phyloP scores from a whole-genome alignment of 2,888 invertebrate genomes.

The Zelleria hepariella region DNA sequence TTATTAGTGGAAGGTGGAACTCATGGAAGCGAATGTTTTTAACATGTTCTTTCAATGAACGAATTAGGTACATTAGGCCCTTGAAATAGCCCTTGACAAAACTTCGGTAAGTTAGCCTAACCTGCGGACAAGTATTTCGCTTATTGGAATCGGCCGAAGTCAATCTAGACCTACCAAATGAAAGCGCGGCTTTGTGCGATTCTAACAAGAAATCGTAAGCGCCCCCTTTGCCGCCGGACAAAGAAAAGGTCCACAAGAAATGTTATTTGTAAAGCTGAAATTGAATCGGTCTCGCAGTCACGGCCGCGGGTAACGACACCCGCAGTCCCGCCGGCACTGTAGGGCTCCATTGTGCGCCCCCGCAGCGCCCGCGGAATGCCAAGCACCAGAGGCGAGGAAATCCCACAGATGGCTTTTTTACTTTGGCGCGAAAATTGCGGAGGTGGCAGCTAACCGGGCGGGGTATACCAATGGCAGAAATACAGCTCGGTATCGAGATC shows the following conservation, averaged over 20 bases:
- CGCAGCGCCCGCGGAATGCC: neutral
- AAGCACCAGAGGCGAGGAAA: neutral
- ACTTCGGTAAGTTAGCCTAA: too few species aligned
- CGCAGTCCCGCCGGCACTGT: neutral
- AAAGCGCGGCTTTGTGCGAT: neutral
- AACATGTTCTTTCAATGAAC: too few species aligned
- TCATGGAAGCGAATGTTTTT: too few species aligned
- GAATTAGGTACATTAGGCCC: too few species aligned
- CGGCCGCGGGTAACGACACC: neutral
- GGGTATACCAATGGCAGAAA: neutral
- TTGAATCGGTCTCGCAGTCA: neutral
- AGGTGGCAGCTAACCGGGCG: neutral
- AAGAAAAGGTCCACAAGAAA: neutral
- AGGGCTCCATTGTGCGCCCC: neutral
- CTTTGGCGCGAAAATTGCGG: neutral
- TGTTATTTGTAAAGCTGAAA: neutral
- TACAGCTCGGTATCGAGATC: neutral
- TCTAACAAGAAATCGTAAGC: neutral
- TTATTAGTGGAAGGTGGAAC: too few species aligned
- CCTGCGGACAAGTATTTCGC: too few species aligned
- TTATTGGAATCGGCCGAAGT: too few species aligned
- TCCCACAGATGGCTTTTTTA: neutral
- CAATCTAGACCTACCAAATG: too few species aligned
- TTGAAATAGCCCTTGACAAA: too few species aligned
- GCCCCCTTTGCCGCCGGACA: neutral